phyloP scores from a whole-genome alignment of 2,797 vertebrate species.

The Eutrigla gurnardus region DNA sequence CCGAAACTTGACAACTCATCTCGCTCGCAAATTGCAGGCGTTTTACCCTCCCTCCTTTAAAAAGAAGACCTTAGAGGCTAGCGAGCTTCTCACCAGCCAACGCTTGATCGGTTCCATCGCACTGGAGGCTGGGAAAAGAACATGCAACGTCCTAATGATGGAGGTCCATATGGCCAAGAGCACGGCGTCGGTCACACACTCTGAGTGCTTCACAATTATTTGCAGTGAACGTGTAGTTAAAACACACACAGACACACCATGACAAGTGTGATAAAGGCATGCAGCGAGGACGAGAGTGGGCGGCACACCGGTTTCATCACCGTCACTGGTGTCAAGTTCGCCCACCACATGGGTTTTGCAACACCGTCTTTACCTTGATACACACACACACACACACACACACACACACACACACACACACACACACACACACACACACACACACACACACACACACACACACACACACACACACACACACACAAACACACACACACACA shows the following conservation, averaged over 20 bases:
- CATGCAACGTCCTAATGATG: constrained; percentile 67
- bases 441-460: no score
- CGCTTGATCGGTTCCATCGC: constrained; percentile 73
- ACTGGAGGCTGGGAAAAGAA: constrained; percentile 74
- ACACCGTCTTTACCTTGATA: no score
- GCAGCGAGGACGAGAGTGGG: constrained; percentile 14
- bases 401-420: no score
- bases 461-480: no score
- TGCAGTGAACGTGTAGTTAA: constrained; percentile 69
- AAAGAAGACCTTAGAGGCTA: constrained; percentile 64
- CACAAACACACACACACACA: no score
- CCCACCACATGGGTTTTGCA: no score
- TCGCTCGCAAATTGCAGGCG: constrained; percentile 80
- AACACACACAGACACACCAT: constrained; percentile 29
- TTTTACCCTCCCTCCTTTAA: constrained; percentile 44
- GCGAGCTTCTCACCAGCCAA: constrained; percentile 62
- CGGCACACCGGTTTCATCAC: no score
- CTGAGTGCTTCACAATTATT: constrained; percentile 68
- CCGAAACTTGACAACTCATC: constrained; percentile 75
- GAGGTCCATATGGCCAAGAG: constrained; percentile 69
- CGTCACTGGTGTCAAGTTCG: no score
- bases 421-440: no score
- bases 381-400: no score
- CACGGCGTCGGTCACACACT: constrained; percentile 45
- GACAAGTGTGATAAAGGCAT: constrained; percentile 49